phyloP scores from a whole-genome alignment of 2,113 vertebrate genomes.

The Lepus timidus region DNA sequence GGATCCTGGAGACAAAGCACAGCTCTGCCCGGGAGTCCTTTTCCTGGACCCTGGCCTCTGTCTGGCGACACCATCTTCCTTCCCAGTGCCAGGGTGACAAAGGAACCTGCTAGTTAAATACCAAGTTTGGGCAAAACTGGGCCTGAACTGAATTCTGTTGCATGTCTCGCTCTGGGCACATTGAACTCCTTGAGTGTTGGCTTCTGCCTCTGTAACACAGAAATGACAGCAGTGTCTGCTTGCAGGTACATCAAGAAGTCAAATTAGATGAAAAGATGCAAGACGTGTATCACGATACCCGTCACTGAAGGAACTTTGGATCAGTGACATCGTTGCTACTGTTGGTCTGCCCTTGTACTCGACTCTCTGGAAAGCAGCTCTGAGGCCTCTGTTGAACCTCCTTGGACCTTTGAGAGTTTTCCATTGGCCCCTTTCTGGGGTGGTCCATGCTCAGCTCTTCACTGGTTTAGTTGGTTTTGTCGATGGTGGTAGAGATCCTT shows the following conservation, averaged over 20 bases:
- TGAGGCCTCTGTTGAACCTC: not conserved
- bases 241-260: not conserved
- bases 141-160: not conserved
- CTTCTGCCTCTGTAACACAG: constrained; percentile 23
- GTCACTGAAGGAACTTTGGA: not conserved
- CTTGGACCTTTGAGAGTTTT: not conserved
- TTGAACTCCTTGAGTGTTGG: not conserved
- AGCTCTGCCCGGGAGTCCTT: not conserved
- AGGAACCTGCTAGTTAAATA: not conserved
- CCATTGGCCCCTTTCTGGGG: not conserved
- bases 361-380: constrained; percentile 14
- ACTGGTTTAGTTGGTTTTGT: not conserved
- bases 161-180: not conserved
- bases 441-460: not conserved
- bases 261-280: not conserved
- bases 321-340: not conserved
- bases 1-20: not conserved
- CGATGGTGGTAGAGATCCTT: not conserved
- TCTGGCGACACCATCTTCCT: not conserved
- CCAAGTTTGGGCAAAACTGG: not conserved
- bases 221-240: not conserved
- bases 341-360: not conserved
- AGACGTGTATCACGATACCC: not conserved
- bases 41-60: not conserved
- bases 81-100: not conserved